Evolutionary conservation across 2,797 vertebrate genomes (phyloP).

Genomic region (Falco columbarius): DNA sequence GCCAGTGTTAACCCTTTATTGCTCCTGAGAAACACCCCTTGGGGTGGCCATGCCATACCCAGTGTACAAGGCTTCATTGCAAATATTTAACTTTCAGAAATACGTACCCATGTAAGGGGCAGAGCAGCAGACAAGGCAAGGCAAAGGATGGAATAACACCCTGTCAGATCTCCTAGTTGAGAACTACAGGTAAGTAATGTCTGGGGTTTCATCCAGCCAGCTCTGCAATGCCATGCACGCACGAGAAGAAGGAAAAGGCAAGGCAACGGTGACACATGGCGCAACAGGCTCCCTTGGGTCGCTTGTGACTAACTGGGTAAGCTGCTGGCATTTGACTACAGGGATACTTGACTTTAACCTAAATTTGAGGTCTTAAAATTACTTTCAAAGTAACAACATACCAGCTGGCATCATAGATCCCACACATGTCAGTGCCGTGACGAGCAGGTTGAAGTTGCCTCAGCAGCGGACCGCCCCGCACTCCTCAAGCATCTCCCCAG

Average conservation of each 20-base stretch:
- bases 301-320: background rate
- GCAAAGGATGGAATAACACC: background rate
- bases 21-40: accelerated
- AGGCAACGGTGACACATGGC: background rate
- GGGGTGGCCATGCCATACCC: accelerated
- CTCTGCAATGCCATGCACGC: background rate
- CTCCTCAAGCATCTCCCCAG: background rate
- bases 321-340: background rate
- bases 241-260: background rate
- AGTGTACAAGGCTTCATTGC: background rate
- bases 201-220: background rate
- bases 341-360: background rate
- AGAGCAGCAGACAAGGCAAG: background rate
- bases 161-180: background rate
- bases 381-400: background rate
- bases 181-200: accelerated
- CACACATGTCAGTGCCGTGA: background rate
- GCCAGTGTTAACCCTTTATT: background rate
- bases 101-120: accelerated
- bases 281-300: background rate
- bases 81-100: background rate
- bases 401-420: background rate
- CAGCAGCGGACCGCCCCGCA: background rate
- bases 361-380: background rate
- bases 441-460: background rate